Conservation (phyloP, 2,113 vertebrate species). For the Erythrolamprus reginae region DNA sequence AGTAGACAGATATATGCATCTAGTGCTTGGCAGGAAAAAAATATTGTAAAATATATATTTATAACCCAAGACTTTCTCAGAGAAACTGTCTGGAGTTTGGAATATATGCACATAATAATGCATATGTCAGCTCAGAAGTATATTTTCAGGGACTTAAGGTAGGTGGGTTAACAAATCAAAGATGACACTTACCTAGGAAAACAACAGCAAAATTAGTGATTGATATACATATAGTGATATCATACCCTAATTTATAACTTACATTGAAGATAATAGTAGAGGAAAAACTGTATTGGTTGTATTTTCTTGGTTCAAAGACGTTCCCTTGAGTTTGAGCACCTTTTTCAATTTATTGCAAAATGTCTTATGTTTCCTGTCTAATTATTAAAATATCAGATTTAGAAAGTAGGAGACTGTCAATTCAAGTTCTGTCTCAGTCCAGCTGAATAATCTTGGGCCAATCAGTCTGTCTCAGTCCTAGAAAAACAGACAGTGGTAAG, state of each 20-base stretch:
- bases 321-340: conserved; percentile 41
- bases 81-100: conserved; percentile 2
- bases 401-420: not conserved
- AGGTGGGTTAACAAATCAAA: not conserved
- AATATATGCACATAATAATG: not conserved
- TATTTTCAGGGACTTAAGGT: not conserved
- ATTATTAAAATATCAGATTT: conserved; percentile 13
- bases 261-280: conserved; percentile 39
- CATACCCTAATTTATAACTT: conserved; percentile 34
- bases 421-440: not conserved
- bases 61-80: not conserved
- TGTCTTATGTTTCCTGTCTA: conserved; percentile 53
- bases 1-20: conserved; percentile 5
- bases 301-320: conserved; percentile 47
- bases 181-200: conserved; percentile 14
- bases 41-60: conserved; percentile 46
- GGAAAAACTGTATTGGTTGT: conserved; percentile 31
- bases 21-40: conserved; percentile 48
- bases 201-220: conserved; percentile 4
- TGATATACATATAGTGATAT: conserved; percentile 28
- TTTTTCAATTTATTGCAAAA: conserved; percentile 49
- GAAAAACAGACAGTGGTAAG: not conserved
- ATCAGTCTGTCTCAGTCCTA: not conserved
- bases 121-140: not conserved
- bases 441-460: not conserved